phyloP scores from a whole-genome alignment of 2,797 vertebrate species.

The Falco naumanni region DNA sequence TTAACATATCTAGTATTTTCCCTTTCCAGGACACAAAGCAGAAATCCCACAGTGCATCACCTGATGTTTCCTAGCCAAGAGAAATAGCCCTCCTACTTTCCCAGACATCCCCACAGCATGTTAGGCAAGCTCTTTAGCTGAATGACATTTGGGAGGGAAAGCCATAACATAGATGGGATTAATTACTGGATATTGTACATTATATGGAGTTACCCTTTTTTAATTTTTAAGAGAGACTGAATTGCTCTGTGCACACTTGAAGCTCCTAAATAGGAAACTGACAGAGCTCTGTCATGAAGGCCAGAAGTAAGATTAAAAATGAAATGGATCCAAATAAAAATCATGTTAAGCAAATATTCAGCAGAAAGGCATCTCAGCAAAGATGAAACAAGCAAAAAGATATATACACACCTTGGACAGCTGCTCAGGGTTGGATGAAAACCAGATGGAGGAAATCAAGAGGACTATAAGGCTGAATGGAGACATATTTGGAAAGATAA shows the following conservation, averaged over 20 bases:
- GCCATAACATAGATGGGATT: background rate
- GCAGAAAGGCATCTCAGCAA: conserved; percentile 36
- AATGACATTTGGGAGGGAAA: background rate
- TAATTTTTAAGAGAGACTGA: background rate
- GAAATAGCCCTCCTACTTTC: background rate
- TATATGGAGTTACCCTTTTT: background rate
- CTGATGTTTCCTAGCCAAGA: background rate
- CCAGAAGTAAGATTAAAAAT: conserved; percentile 27
- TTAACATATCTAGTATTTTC: background rate
- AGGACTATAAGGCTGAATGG: conserved; percentile 39
- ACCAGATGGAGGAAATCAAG: conserved; percentile 34
- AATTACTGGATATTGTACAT: background rate
- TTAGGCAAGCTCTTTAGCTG: background rate
- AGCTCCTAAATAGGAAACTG: background rate
- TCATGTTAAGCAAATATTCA: background rate
- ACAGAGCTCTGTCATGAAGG: background rate
- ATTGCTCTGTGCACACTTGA: background rate
- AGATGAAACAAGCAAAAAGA: conserved; percentile 27
- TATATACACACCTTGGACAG: conserved; percentile 59
- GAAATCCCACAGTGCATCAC: background rate
- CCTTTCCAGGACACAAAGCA: background rate
- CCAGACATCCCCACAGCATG: background rate
- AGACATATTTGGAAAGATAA: conserved; percentile 14
- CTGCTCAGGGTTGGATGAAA: conserved; percentile 56
- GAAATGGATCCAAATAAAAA: conserved; percentile 26